Base-by-base conservation (phyloP, 1,140 invertebrate genomes). In the Phortica variegata region DNA sequence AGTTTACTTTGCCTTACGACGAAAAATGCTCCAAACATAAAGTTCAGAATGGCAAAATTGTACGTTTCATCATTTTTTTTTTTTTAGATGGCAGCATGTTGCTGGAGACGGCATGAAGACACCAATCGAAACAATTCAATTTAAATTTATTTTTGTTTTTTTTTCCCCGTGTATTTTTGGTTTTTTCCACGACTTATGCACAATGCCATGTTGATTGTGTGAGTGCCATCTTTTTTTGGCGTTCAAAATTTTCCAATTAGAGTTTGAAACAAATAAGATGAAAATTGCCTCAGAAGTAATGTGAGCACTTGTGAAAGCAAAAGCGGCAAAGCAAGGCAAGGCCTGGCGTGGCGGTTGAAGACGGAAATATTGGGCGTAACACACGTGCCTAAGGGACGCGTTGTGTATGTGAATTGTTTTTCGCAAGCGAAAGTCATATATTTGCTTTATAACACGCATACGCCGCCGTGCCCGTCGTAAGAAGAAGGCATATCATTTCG, bases 381-480 rank as follows among this genome's bases (percentile, higher is more conserved):
- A 40, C 31, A 32, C 31, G 26, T 29, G 38, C 39, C 10, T 12
- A 10, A 12, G 38, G 34, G 31, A 12, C 15, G 26, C 32, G 9
- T 21, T 31, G 18, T 44, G 8, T 16, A 17, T 39, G 21, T 45
- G 45, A 29, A 19, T 15, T n/a, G 44, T 31, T 37, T 39, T 40
- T 48, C 44, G 36, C 29, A 42, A 46, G 46, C 58, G 49, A 42
- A 45, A 48, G 52, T 65, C 53, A 62, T 62, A 63, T 60, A 59
- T 66, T 66, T 63, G 52, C 56, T 68, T 68, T 66, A 68, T 57
- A 52, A 44, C 56, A 59, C 60, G 53, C 47, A 63, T 65, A 68
- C 60, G 63, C 61, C 62, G 33, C 55, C 36, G 41, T 59, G 62
- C n/a, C n/a, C n/a, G n/a, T n/a, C n/a, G n/a, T n/a, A n/a, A n/a